Evolutionary conservation across 1,140 invertebrate genomes (phyloP), one percentile per base, ranked within the genome.

Genomic region (Dendroctonus valens): DNA sequence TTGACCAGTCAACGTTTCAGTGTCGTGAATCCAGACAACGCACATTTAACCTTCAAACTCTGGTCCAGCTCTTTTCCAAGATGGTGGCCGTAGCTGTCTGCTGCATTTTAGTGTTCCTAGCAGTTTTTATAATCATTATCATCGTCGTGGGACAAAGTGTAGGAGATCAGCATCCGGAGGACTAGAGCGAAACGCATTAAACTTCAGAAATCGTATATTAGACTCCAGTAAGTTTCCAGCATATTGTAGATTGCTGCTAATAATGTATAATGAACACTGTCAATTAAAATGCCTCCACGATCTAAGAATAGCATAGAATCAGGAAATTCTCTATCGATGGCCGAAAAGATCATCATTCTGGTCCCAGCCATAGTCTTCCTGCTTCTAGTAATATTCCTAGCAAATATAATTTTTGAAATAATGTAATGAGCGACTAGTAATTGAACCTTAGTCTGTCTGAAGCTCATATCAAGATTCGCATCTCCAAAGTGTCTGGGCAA

Each of bases 21-120:
- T 26, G 26, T 26, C 26, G 26, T 26, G 26, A 26, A 26, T 26
- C 26, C 26, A 26, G 26, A 26, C 26, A 26, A 26, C 26, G 1
- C 42, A 41, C 7, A 44, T 64, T 15, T 55, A 64, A 64, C 51
- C 52, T 44, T 41, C 14, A 55, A 52, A 55, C 26, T 38, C 7
- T 5, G n/a, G 39, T 57, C 40, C 79, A 69, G 79, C 49, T 38
- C 14, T 44, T 59, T 53, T 65, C 58, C 68, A 79, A 74, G 68
- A 90, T 91, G 89, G 86, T 91, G 70, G 88, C 88, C 38, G 87
- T 91, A 68, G 89, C 88, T 72, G 89, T 91, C 70, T 90, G 88
- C 79, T 90, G 88, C 78, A 88, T 91, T 71, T 80, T 90, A 60
- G 87, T 91, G 69, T 81, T 91, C 64, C 81, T 91, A 71, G 84